Evolutionary conservation across 2,888 invertebrate genomes (phyloP), one percentile per base, ranked within the genome.

Genomic region (Ischnus inquisitorius): DNA sequence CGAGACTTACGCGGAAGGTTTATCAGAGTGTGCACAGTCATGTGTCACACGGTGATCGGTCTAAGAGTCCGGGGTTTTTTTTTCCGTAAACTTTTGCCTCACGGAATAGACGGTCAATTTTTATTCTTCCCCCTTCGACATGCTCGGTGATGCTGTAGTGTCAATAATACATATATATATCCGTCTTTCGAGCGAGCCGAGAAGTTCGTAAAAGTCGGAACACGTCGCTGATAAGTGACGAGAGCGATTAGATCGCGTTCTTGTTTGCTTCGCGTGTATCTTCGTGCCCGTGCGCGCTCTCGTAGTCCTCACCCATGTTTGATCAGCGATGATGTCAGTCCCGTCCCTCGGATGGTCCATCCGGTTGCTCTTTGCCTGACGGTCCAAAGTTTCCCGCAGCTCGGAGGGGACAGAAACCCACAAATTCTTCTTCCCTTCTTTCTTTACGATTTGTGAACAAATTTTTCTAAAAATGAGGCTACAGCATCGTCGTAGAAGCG

Each of bases 281-380:
- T 67, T 46, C 25, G 19, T 41, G 43, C 12, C 22, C 22, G 39
- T 34, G 14, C 12, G 46, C 51, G 34, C 71, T 43, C 64, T 78
- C n/a, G 77, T 34, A 84, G 87, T 88, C 90, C 93, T 91, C 92
- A 84, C 92, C 92, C 89, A 91, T 93, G 87, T 93, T 93, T 93
- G 91, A 86, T 89, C 89, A 90, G 82, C 90, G 92, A 91, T 90
- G 90, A 91, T 90, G 90, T 90, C 91, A 91, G 69, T n/a, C n/a
- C 41, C 60, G 22, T 43, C 43, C 41, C 65, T 74, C 76, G 88
- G 86, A 85, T 92, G 93, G 93, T 93, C 93, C 93, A 93, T 93
- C 92, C 92, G 91, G 90, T 88, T 71, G 68, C 69, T 74, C 72
- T 67, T 43, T 6, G 28, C 6, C 51, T 51, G 34, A 34, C 71